Evolutionary conservation across 2,113 vertebrate genomes (phyloP).

Genomic region (Crotophaga sulcirostris): DNA sequence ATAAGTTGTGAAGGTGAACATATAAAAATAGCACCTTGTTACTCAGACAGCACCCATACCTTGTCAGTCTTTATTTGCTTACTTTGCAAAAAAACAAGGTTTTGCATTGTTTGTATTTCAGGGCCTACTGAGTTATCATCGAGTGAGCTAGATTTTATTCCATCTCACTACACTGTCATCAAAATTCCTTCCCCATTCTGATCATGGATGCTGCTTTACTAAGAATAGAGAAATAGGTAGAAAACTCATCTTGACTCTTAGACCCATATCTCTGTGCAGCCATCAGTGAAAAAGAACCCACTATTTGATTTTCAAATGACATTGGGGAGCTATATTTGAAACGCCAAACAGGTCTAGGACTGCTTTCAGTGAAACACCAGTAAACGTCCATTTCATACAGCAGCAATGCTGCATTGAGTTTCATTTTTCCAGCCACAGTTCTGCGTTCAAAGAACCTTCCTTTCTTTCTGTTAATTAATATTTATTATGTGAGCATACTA

Average conservation of each 20-base stretch:
- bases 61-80: neutral
- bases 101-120: neutral
- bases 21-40: constrained; percentile 13
- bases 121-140: neutral
- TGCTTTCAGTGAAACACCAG: neutral
- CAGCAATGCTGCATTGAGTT: neutral
- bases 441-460: neutral
- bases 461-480: neutral
- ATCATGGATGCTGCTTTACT: neutral
- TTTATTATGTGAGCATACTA: neutral
- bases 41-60: neutral
- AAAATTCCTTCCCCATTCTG: neutral
- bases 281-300: neutral
- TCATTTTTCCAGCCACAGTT: neutral
- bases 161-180: neutral
- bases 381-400: neutral
- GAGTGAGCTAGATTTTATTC: neutral
- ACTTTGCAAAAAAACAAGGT: neutral
- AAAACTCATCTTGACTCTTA: neutral
- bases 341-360: neutral
- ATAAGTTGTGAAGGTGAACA: neutral
- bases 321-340: neutral
- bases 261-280: neutral
- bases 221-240: neutral
- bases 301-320: constrained; percentile 2